These are phyloP conservation scores for Brienomyrus longianalis DNA, from an alignment of 2,113 vertebrate genomes.

Conservation along the genomic window DNA sequence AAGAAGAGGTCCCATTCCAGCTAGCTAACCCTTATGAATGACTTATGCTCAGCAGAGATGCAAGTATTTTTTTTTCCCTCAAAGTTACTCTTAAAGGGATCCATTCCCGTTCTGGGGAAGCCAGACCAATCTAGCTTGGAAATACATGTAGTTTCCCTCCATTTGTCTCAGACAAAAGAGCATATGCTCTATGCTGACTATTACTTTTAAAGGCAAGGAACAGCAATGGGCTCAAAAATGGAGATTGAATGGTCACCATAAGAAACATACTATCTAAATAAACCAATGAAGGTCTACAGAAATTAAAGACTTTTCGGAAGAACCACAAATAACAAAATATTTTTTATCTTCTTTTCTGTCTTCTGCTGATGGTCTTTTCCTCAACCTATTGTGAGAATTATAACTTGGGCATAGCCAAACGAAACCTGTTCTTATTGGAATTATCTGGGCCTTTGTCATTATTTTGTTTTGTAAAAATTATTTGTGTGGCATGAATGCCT, in stretches of 20 bases:
- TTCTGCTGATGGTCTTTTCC: neutral
- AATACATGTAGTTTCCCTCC: neutral
- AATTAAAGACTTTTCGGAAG: neutral
- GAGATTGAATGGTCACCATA: neutral
- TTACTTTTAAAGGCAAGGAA: neutral
- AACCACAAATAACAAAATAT: neutral
- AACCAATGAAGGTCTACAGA: neutral
- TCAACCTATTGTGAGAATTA: neutral
- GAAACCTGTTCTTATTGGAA: neutral
- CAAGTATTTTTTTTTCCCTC: neutral
- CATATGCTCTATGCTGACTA: neutral
- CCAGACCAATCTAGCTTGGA: neutral
- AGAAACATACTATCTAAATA: neutral
- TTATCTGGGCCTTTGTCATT: neutral
- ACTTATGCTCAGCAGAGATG: neutral
- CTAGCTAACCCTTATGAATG: neutral
- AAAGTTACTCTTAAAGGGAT: conserved; percentile 1
- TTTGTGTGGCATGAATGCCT: neutral
- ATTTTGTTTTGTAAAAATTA: neutral
- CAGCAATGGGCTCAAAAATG: neutral
- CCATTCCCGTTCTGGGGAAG: neutral
- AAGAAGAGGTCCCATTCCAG: neutral
- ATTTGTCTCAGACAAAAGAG: neutral
- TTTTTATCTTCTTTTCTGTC: neutral
- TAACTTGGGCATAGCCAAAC: neutral